Evolutionary conservation across 2,888 invertebrate genomes (phyloP).

Genomic region (Pogonocherus hispidulus): DNA sequence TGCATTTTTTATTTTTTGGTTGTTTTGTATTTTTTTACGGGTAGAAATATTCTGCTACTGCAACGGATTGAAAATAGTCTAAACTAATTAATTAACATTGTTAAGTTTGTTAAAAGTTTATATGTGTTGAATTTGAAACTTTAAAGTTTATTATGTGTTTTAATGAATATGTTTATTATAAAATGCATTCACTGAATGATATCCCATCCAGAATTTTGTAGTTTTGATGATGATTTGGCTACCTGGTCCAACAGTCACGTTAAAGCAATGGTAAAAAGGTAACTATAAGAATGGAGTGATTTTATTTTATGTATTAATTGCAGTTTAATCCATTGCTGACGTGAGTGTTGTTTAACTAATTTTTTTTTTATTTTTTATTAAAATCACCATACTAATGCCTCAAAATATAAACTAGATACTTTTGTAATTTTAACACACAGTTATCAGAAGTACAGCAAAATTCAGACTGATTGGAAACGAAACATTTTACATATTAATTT

Average conservation of each 20-base stretch:
- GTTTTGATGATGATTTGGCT: slow-evolving; percentile 52
- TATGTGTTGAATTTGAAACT: slow-evolving; percentile 45
- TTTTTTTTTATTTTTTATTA: slow-evolving; percentile 33
- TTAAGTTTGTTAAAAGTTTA: slow-evolving; percentile 59
- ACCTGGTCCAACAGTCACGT: slow-evolving; percentile 66
- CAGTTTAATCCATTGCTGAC: slow-evolving; percentile 68
- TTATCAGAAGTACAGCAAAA: slow-evolving; percentile 1
- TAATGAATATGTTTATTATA: slow-evolving; percentile 44
- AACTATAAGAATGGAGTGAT: slow-evolving; percentile 63
- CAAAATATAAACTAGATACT: neutral
- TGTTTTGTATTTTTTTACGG: slow-evolving; percentile 59
- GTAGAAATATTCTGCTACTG: slow-evolving; percentile 60
- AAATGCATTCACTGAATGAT: slow-evolving; percentile 61
- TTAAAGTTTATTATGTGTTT: slow-evolving; percentile 42
- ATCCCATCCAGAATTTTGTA: slow-evolving; percentile 49
- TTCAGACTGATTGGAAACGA: neutral
- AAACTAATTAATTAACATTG: slow-evolving; percentile 43
- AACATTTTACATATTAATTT: no score
- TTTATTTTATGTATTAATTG: slow-evolving; percentile 55
- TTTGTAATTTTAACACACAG: neutral
- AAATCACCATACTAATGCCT: slow-evolving; percentile 12
- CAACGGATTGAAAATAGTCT: slow-evolving; percentile 50
- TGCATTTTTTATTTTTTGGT: slow-evolving; percentile 60
- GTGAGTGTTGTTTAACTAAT: slow-evolving; percentile 66
- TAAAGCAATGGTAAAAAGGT: slow-evolving; percentile 68